Percentiles rank a stretch among this genome's conserved stretches.
Evolutionary conservation across 2,888 invertebrate species (phyloP).

Genomic region (Cepaea hortensis): DNA sequence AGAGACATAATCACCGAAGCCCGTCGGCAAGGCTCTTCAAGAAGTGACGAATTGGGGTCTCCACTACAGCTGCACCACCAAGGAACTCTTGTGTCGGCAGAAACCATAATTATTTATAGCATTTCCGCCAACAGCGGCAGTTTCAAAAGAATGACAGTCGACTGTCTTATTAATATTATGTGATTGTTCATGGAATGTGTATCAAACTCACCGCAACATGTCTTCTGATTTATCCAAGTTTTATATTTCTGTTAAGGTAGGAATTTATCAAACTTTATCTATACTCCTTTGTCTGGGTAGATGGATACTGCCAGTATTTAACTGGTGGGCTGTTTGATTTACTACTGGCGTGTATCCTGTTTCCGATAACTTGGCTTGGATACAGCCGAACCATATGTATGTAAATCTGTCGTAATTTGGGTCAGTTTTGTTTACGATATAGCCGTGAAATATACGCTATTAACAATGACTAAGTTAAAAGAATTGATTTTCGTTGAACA

Average conservation of each 20-base stretch:
- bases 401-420: too few relatives aligned
- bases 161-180: neutral
- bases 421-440: too few relatives aligned
- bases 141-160: neutral
- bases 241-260: constrained; percentile 20
- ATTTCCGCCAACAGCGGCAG: constrained; percentile 28
- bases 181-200: neutral
- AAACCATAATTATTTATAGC: neutral
- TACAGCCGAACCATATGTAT: too few relatives aligned
- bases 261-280: neutral
- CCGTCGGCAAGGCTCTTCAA: too few relatives aligned
- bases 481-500: too few relatives aligned
- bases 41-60: too few relatives aligned
- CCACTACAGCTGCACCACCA: neutral
- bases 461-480: too few relatives aligned
- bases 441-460: too few relatives aligned
- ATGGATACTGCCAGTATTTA: too few relatives aligned
- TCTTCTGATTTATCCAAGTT: neutral
- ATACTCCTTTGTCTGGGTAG: too few relatives aligned
- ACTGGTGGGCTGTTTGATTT: too few relatives aligned
- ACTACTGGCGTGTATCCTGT: neutral
- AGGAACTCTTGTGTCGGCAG: neutral
- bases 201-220: neutral
- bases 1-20: too few relatives aligned
- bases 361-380: neutral